Percentiles rank a stretch among this genome's conserved stretches.
Evolutionary conservation across 2,113 vertebrate genomes (phyloP).

Genomic region (Zosterops borbonicus): DNA sequence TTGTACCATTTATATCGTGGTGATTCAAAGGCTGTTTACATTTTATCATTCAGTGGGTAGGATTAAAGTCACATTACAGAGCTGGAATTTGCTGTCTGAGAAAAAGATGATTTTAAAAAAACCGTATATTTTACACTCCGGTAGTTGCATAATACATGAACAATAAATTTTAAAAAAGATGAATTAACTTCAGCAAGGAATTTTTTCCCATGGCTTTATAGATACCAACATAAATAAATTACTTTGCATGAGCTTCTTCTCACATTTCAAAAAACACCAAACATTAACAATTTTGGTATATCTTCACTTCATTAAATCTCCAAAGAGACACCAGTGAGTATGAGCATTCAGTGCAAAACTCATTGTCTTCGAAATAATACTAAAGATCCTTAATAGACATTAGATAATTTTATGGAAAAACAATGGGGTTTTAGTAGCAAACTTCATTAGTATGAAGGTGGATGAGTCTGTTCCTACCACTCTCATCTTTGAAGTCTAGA

Average conservation of each 20-base stretch:
- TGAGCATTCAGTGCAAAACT: neutral
- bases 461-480: neutral
- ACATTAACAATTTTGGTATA: neutral
- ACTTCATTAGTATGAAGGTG: neutral
- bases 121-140: neutral
- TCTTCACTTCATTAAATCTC: neutral
- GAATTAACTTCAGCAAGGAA: neutral
- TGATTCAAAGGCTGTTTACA: neutral
- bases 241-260: neutral
- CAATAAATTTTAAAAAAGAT: neutral
- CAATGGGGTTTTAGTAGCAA: neutral
- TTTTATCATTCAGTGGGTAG: neutral
- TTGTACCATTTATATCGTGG: neutral
- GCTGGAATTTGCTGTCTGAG: neutral
- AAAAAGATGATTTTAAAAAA: neutral
- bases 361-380: neutral
- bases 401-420: neutral
- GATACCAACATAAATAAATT: neutral
- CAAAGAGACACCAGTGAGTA: neutral
- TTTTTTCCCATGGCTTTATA: neutral
- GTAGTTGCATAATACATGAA: neutral
- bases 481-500: neutral
- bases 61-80: neutral
- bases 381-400: neutral
- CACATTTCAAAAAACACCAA: neutral